phyloP scores from a whole-genome alignment of 2,888 invertebrate genomes.

The Lottia gigantea region DNA sequence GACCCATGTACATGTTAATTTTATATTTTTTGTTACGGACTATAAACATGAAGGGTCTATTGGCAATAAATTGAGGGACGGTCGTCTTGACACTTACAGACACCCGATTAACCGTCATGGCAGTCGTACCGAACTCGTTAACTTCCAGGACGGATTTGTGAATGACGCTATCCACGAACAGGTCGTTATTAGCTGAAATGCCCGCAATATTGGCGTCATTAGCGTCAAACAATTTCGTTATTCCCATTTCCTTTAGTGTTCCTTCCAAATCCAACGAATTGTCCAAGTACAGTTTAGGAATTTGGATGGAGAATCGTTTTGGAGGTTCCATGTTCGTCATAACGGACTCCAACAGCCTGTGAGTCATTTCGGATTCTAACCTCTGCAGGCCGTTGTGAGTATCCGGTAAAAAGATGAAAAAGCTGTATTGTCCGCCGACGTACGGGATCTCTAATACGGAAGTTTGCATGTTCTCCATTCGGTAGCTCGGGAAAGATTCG shows the following conservation, averaged over 20 bases:
- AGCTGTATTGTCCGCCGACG: conserved; percentile 8
- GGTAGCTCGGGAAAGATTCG: background rate
- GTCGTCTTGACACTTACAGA: background rate
- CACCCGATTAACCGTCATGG: background rate
- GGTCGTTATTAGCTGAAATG: conserved; percentile 10
- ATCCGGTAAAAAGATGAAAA: conserved; percentile 18
- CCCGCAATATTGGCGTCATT: conserved; percentile 14
- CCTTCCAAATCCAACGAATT: conserved; percentile 14
- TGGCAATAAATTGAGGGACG: conserved; percentile 12
- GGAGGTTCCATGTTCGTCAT: conserved; percentile 15
- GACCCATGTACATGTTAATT: conserved; percentile 20
- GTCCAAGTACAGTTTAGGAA: conserved; percentile 16
- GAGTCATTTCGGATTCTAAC: conserved; percentile 15
- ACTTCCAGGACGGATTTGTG: conserved; percentile 20
- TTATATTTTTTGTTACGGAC: conserved; percentile 16
- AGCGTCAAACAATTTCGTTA: conserved; percentile 12
- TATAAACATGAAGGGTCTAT: conserved; percentile 22
- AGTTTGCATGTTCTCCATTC: background rate
- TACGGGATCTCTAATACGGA: background rate
- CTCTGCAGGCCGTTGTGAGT: conserved; percentile 8
- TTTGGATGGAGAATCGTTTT: conserved; percentile 7
- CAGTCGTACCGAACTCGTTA: conserved; percentile 16
- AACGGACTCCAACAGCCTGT: conserved; percentile 9
- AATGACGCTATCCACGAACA: conserved; percentile 16
- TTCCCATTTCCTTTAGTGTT: conserved; percentile 13